Evolutionary conservation across 2,888 invertebrate species (phyloP), one percentile per base, ranked within the genome.

Genomic region (Heliconius ethilla): DNA sequence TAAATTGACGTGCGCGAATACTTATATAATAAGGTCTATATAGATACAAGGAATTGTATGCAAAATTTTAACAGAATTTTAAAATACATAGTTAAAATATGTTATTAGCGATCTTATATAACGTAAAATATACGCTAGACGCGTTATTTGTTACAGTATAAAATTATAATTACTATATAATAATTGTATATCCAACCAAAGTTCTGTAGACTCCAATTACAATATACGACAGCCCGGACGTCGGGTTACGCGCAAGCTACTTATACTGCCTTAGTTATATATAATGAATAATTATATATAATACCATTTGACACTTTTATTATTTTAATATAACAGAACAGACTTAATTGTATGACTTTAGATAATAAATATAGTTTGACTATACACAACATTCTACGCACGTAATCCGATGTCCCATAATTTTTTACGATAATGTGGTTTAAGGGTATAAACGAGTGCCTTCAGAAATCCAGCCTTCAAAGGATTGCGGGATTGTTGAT

Each of bases 401-500:
- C 63, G 63, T 75, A 81, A 84, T 85, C 85, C 85, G 82, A 81
- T 83, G 83, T 83, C 83, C 83, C 81, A 82, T 83, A 82, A 83
- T 84, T 86, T 85, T 83, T 86, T 85, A 87, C 84, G 84, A 86
- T 90, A 86, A 87, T 85, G 87, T 90, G 89, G 87, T 90, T 81
- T 85, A 84, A 84, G 91, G 91, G 92, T 92, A 90, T 89, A 88
- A 92, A 92, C 92, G 89, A 94, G 94, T 94, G 94, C 94, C 94
- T 94, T 94, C 90, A 89, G 88, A 90, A 91, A 90, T 92, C 93
- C 93, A 93, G 94, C 93, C 93, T 93, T 93, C 91, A 89, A 85
- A 86, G 87, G 89, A 89, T 88, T 85, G 90, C 90, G 88, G 92
- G 91, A 90, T 91, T 89, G 90, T 91, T 89, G 90, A 90, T 90